Evolutionary conservation across 1,140 invertebrate species (phyloP), one percentile per base, ranked within the genome.

Genomic region (Tetragnatha versicolor): DNA sequence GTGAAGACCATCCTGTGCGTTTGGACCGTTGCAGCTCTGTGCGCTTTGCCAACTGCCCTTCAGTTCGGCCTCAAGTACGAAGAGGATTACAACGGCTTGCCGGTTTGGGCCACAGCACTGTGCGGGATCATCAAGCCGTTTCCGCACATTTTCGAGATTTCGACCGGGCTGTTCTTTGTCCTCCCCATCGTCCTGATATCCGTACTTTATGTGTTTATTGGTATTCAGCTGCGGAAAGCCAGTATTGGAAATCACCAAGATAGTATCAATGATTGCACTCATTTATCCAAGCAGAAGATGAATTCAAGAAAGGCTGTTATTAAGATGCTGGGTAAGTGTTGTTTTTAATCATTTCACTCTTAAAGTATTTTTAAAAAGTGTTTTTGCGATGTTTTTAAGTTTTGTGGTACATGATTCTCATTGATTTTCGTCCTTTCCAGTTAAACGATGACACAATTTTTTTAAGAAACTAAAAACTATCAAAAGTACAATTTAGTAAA

Each of bases 171-270:
- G 29, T 94, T 95, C 85, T 96, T 95, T 84, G 89, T 93, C 6
- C 87, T 90, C 2, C 94, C 94, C 0, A 94, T 96, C 93, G 90
- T 92, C 10, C 85, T 94, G 37, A 95, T 96, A 82, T 93, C 91
- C 2, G 91, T 92, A 2, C 87, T 95, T 1, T 95, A 96, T 84
- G 87, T 92, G 17, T 85, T 94, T 65, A 95, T 96, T 82, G 94
- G 92, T 6, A 83, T 93, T 20, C 90, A 91, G 81, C 86, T 96
- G 35, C 89, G 90, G 80, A 86, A 89, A 69, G 90, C 91, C 3
- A 73, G 66, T 20, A 66, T 47, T 68, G 86, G 68, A 14, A 68
- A 42, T 14, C 39, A 37, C 0, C 20, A n/a, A 2, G 49, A 60
- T 7, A 75, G 45, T 27, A 55, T 51, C 20, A 70, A 73, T 25